A percentile compares a stretch with the other conserved stretches of the same genome.
Evolutionary conservation across 2,113 vertebrate genomes (phyloP).

Genomic region (Xenopus borealis): DNA sequence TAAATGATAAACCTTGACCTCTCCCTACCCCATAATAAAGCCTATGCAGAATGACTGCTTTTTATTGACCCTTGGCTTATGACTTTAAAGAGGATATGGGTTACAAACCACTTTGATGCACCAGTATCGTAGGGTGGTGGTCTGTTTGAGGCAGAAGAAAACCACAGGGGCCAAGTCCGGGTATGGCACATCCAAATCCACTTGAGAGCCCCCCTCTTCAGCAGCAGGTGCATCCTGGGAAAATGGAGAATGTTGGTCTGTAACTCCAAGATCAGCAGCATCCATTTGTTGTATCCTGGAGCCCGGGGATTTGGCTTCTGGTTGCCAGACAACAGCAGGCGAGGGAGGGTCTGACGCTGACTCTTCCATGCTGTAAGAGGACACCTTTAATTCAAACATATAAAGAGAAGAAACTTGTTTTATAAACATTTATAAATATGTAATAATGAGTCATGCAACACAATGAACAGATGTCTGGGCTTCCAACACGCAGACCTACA

Average conservation of each 20-base stretch:
- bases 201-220: slow-evolving; percentile 67
- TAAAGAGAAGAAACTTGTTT: slow-evolving; percentile 12
- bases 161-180: slow-evolving; percentile 87
- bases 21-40: background rate
- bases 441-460: too few species aligned
- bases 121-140: slow-evolving; percentile 85
- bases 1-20: background rate
- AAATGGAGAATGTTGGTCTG: slow-evolving; percentile 58
- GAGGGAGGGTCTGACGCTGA: slow-evolving; percentile 58
- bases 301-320: slow-evolving; percentile 43
- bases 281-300: slow-evolving; percentile 52
- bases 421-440: too few species aligned
- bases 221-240: slow-evolving; percentile 60
- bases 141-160: slow-evolving; percentile 96
- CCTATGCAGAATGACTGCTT: background rate
- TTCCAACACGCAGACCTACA: too few species aligned
- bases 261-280: slow-evolving; percentile 57
- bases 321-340: slow-evolving; percentile 50
- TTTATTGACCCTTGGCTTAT: background rate
- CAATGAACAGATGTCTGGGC: too few species aligned
- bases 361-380: slow-evolving; percentile 77
- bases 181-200: slow-evolving; percentile 78
- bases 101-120: slow-evolving; percentile 94
- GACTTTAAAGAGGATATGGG: slow-evolving; percentile 88
- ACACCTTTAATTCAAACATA: slow-evolving; percentile 58